These are phyloP conservation scores for Onychostruthus taczanowskii DNA, from an alignment of 2,113 vertebrate species.

Conservation along the genomic window DNA sequence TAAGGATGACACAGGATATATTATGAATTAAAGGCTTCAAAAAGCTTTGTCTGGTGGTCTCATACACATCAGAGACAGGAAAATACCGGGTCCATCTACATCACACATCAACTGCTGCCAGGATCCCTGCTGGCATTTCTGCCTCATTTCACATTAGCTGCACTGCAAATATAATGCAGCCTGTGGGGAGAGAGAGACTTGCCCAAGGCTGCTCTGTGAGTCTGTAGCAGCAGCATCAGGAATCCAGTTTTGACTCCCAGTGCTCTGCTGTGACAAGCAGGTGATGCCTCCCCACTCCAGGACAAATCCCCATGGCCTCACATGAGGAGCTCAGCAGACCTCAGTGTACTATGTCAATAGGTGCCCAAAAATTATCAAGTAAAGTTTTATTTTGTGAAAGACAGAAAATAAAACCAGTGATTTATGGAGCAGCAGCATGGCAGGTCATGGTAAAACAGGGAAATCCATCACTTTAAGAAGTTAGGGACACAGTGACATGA, in stretches of 20 bases:
- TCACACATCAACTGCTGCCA: accelerated
- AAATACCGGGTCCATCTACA: not conserved
- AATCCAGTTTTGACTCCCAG: not conserved
- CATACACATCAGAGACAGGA: not conserved
- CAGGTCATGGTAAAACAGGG: not conserved
- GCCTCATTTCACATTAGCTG: not conserved
- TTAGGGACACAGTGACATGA: not conserved
- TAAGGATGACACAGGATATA: not conserved
- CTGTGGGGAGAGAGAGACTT: accelerated
- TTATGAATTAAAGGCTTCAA: not conserved
- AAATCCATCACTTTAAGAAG: not conserved
- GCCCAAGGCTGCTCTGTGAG: not conserved
- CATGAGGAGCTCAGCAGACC: not conserved
- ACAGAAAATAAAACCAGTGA: not conserved
- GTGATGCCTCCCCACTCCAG: not conserved
- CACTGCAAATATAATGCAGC: not conserved
- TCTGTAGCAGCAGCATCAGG: not conserved
- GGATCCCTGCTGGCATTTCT: not conserved
- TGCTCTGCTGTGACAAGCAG: not conserved
- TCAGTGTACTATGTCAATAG: not conserved
- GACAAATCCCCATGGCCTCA: not conserved
- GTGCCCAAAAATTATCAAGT: not conserved
- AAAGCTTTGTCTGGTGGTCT: not conserved
- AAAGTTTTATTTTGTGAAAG: not conserved
- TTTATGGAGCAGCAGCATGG: not conserved